Evolutionary conservation across 1,140 invertebrate genomes (phyloP).

Genomic region (Harlomillsia oculata): DNA sequence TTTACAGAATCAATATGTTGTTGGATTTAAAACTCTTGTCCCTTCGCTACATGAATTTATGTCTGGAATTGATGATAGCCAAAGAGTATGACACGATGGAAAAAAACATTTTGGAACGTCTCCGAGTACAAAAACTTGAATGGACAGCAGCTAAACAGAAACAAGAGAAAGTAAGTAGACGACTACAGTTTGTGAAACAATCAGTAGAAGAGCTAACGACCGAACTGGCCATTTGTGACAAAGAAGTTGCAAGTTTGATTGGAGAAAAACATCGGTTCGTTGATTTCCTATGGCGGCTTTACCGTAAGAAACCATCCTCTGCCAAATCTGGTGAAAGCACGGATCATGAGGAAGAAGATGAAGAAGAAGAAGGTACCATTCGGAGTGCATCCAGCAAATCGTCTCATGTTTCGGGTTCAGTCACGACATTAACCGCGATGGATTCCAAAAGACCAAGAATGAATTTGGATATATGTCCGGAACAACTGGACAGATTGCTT

Average conservation of each 20-base stretch:
- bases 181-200: not conserved
- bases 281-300: conserved; percentile 30
- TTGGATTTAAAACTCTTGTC: conserved; percentile 24
- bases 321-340: not conserved
- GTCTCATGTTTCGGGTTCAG: too few relatives aligned
- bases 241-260: conserved; percentile 18
- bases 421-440: conserved; percentile 20
- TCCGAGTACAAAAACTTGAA: conserved; percentile 22
- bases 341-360: conserved; percentile 5
- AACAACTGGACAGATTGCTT: conserved; percentile 19
- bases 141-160: conserved; percentile 10
- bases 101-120: conserved; percentile 18
- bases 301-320: conserved; percentile 15
- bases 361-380: not conserved
- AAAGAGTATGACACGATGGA: conserved; percentile 32
- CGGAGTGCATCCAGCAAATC: conserved; percentile 13
- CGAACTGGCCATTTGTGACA: conserved; percentile 7
- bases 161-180: conserved; percentile 16
- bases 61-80: conserved; percentile 27
- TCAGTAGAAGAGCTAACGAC: conserved; percentile 15
- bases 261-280: conserved; percentile 17
- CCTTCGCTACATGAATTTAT: conserved; percentile 8
- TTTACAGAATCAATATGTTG: conserved; percentile 9
- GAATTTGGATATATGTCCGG: conserved; percentile 27
- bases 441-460: conserved; percentile 23